A percentile compares a stretch with the other conserved stretches of the same genome.
Evolutionary conservation across 2,113 vertebrate species (phyloP).

Genomic region (Brachypteracias leptosomus): DNA sequence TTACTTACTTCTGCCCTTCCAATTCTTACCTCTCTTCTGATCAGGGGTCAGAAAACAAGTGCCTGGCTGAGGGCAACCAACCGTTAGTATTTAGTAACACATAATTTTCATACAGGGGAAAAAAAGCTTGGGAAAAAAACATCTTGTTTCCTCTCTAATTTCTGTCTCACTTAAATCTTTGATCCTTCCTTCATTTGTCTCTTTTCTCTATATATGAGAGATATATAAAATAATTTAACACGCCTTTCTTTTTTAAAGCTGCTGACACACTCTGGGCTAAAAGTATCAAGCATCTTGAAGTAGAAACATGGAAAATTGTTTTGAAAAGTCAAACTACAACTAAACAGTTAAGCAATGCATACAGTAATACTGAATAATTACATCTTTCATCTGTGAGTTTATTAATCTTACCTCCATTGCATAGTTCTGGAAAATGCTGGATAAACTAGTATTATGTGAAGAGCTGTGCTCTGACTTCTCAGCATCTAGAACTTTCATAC

Average conservation of each 20-base stretch:
- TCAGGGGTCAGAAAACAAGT: neutral
- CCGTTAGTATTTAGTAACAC: neutral
- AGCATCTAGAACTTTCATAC: slow-evolving; percentile 79
- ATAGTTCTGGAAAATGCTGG: slow-evolving; percentile 95
- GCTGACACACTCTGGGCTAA: neutral
- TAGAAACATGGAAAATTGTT: neutral
- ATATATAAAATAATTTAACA: neutral
- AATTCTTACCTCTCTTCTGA: neutral
- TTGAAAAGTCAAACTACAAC: neutral
- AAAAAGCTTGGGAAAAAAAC: too few species aligned
- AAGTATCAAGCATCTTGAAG: neutral
- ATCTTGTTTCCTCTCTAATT: neutral
- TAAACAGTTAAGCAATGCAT: neutral
- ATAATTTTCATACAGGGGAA: neutral
- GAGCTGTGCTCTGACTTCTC: slow-evolving; percentile 88
- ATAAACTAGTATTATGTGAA: slow-evolving; percentile 90
- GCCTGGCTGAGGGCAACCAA: neutral
- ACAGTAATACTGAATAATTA: neutral
- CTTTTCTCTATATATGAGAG: neutral
- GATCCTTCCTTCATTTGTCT: neutral
- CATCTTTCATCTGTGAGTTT: neutral
- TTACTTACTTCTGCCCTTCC: neutral
- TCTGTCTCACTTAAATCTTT: neutral
- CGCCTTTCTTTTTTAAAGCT: neutral
- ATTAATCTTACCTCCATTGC: slow-evolving; percentile 87